Percentiles rank a stretch among this genome's conserved stretches.
These are phyloP conservation scores for Burhinus oedicnemus DNA, from an alignment of 2,113 vertebrate genomes.

Conservation along the genomic window DNA sequence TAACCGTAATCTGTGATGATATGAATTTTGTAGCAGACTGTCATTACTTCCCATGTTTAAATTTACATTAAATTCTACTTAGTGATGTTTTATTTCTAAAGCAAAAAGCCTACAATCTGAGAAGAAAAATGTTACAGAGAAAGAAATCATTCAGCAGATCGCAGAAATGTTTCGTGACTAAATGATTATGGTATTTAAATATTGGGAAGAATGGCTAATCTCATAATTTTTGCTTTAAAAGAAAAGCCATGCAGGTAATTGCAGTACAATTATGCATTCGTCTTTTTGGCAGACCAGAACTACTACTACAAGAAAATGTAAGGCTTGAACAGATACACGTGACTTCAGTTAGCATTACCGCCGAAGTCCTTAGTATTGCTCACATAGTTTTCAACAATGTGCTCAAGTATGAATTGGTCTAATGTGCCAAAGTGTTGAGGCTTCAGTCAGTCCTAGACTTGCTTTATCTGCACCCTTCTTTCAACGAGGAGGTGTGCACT, in stretches of 20 bases:
- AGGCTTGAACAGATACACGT: not conserved
- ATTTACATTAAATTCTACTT: not conserved
- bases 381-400: not conserved
- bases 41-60: slow-evolving; percentile 1
- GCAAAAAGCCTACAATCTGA: not conserved
- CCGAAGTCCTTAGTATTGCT: not conserved
- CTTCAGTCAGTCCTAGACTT: not conserved
- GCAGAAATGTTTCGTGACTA: slow-evolving; percentile 49
- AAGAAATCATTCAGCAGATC: slow-evolving; percentile 51
- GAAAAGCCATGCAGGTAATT: slow-evolving; percentile 47
- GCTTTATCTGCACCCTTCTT: not conserved
- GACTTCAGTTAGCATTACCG: not conserved
- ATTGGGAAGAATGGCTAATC: slow-evolving; percentile 46
- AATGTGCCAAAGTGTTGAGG: not conserved
- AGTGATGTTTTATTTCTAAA: slow-evolving; percentile 24
- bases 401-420: not conserved
- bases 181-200: slow-evolving; percentile 51
- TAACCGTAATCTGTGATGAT: not conserved
- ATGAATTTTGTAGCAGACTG: not conserved
- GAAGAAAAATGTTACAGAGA: slow-evolving; percentile 35
- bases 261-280: not conserved
- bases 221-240: slow-evolving; percentile 46
- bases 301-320: slow-evolving; percentile 47
- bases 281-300: slow-evolving; percentile 57
- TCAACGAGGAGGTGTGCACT: accelerated